Evolutionary conservation across 2,113 vertebrate genomes (phyloP).

Genomic region (Trematomus loennbergii): DNA sequence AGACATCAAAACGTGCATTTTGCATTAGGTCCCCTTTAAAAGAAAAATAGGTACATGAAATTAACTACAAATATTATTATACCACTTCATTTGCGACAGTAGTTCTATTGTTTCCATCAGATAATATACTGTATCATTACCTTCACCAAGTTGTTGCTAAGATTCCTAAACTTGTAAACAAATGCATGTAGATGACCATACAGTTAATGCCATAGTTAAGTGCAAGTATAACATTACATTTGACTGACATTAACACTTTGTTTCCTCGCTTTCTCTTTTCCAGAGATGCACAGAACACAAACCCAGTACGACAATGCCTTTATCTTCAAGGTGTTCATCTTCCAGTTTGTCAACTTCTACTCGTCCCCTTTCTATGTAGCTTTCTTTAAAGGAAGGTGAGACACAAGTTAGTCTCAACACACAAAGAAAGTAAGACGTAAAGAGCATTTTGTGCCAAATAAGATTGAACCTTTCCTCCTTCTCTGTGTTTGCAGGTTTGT

Average conservation of each 20-base stretch:
- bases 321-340: constrained; percentile 89
- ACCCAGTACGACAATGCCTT: constrained; percentile 87
- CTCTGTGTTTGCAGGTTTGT: constrained; percentile 79
- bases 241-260: too few species aligned
- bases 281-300: constrained; percentile 89
- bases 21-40: too few species aligned
- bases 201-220: too few species aligned
- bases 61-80: too few species aligned
- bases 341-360: constrained; percentile 89
- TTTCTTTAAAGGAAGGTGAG: constrained; percentile 89
- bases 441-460: neutral
- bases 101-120: neutral
- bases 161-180: neutral
- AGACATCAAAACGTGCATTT: too few species aligned
- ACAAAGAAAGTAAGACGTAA: neutral
- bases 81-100: neutral
- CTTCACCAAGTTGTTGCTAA: neutral
- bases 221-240: too few species aligned
- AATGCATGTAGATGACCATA: too few species aligned
- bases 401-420: neutral
- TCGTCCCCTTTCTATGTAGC: constrained; percentile 88
- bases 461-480: neutral
- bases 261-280: constrained; percentile 14
- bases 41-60: too few species aligned
- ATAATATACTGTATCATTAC: neutral